Evolutionary conservation across 2,797 vertebrate species (phyloP), one percentile per base, ranked within the genome.

Genomic region (Alca torda): DNA sequence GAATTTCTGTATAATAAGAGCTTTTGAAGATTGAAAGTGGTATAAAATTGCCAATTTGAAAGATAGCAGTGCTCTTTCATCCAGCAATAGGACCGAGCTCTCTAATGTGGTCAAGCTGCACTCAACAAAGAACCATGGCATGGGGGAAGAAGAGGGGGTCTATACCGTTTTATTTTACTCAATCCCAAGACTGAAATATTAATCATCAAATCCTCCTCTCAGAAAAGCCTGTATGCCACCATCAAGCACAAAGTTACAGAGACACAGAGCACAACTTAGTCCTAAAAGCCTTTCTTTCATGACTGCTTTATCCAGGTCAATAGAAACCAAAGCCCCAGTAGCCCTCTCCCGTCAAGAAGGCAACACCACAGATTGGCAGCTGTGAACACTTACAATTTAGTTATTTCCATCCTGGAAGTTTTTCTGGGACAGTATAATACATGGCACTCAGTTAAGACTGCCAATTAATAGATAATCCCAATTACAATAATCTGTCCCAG

Each of bases 1-100:
- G 84, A 93, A 91, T 92, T 95, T 92, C 84, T 94, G 39, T 84
- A 92, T 87, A 89, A 93, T 94, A 93, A 89, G 72, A 83, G 21
- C 78, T 95, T 96, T 87, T 96, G 93, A 96, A 95, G 89, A 94
- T 14, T 54, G 33, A 86, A 91, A 95, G 73, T 78, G 78, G 65
- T 87, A 94, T 92, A 87, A 92, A 96, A 95, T 88, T 94, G 92
- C 69, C 92, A 94, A 61, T 95, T 95, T 92, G 72, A 93, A 95
- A 91, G 88, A 87, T 10, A 96, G 86, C 75, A 83, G 43, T 3
- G 16, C 43, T 92, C 67, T 93, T 96, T 95, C 61, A 94, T 82
- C 51, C 79, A 89, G 57, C 53, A 63, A 78, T 48, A 78, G 82
- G 82, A 80, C 31, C 33, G 76, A 93, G 59, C 50, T 67, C 74